A percentile compares a stretch with the other conserved stretches of the same genome.
These are phyloP conservation scores for Myripristis murdjan DNA, from an alignment of 2,797 vertebrate genomes.

Conservation along the genomic window DNA sequence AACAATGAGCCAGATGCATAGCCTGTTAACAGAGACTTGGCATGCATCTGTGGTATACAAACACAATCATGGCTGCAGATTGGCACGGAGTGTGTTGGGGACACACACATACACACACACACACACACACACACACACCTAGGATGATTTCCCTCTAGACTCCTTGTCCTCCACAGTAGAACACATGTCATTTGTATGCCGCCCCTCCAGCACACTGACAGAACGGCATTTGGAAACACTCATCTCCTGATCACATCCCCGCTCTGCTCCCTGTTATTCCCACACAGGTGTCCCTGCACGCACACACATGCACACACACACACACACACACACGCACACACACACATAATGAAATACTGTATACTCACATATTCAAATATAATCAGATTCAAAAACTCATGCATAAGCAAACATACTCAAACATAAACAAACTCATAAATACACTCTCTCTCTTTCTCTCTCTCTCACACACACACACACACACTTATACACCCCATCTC, in stretches of 20 bases:
- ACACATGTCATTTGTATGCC: constrained; percentile 74
- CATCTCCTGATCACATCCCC: constrained; percentile 70
- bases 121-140: constrained; percentile 34
- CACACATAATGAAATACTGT: constrained; percentile 37
- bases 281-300: constrained; percentile 66
- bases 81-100: constrained; percentile 28
- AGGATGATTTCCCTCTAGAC: constrained; percentile 75
- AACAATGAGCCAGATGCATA: constrained; percentile 4
- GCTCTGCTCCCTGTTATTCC: constrained; percentile 67
- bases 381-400: constrained; percentile 31
- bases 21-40: constrained; percentile 42
- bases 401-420: constrained; percentile 24
- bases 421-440: neutral
- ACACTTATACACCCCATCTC: constrained; percentile 8
- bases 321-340: constrained; percentile 12
- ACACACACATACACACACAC: constrained; percentile 25
- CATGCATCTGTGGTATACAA: constrained; percentile 53
- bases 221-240: constrained; percentile 74
- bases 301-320: constrained; percentile 16
- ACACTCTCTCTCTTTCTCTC: neutral
- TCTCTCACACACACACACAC: neutral
- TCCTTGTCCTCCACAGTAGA: constrained; percentile 66
- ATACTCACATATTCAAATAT: constrained; percentile 37
- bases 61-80: constrained; percentile 62
- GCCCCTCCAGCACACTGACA: constrained; percentile 65